These are phyloP conservation scores for Delphinapterus leucas DNA, from an alignment of 2,113 vertebrate species.

Conservation along the genomic window DNA sequence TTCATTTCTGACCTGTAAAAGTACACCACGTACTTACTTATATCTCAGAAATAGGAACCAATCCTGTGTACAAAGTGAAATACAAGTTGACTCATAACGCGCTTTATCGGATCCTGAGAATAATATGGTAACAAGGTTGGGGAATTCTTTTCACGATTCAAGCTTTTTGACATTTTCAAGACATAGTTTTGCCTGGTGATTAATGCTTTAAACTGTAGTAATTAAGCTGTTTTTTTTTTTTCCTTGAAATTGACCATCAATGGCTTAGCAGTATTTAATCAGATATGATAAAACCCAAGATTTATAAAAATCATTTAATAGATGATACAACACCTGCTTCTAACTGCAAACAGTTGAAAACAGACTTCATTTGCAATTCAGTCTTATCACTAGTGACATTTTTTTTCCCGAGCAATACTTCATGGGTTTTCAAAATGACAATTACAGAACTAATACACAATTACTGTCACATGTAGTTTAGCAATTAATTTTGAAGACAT, in stretches of 20 bases:
- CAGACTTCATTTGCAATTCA: slow-evolving; percentile 87
- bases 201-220: slow-evolving; percentile 64
- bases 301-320: slow-evolving; percentile 84
- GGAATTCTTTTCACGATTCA: slow-evolving; percentile 67
- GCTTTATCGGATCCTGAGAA: slow-evolving; percentile 65
- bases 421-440: slow-evolving; percentile 86
- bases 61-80: slow-evolving; percentile 69
- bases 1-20: slow-evolving; percentile 73
- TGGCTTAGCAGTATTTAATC: slow-evolving; percentile 81
- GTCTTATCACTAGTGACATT: slow-evolving; percentile 85
- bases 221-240: slow-evolving; percentile 74
- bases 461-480: slow-evolving; percentile 86
- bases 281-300: slow-evolving; percentile 82
- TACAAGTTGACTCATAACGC: slow-evolving; percentile 70
- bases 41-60: slow-evolving; percentile 53
- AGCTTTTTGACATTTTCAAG: slow-evolving; percentile 69
- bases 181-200: slow-evolving; percentile 52
- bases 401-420: slow-evolving; percentile 83
- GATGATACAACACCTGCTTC: slow-evolving; percentile 84
- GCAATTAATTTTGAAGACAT: slow-evolving; percentile 85
- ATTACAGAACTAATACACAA: slow-evolving; percentile 86
- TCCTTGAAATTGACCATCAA: slow-evolving; percentile 73
- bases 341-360: slow-evolving; percentile 83
- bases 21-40: slow-evolving; percentile 44
- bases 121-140: slow-evolving; percentile 58